Base-by-base conservation (phyloP, 2,797 vertebrate species). In the Scarus forsteni region DNA sequence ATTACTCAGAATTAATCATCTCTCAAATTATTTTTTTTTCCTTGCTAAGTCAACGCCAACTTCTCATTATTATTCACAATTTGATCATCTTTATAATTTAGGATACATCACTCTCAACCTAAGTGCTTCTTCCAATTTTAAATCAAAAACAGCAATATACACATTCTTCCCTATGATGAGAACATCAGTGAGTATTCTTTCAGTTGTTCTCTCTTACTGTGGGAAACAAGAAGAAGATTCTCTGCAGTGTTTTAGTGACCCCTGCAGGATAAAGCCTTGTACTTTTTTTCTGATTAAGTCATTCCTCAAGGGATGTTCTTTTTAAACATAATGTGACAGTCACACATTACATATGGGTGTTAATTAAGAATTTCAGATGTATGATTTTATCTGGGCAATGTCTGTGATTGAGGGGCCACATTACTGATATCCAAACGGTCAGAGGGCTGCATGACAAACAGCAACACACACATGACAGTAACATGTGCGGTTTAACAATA, bases 211-310 rank as follows among this genome's bases (percentile, higher is more conserved):
- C 9, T 68, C 3, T 6, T 27, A 27, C 43, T 60, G 65, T 45
- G 16, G 16, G 45, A 38, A 6, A 16, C 44, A 7, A 1, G 7
- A 55, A 5, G 10, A 27, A 76, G 57, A 38, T 61, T 56, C 72
- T 5, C 64, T 74, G 56, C 56, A 60, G 84, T 74, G 66, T 54
- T 86, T 55, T 85, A 48, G 82, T 66, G 87, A 85, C 88, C 76
- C 84, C 89, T 88, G 70, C 73, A 77, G 88, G 86, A 46, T 53
- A 8, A 66, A 77, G 7, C n/a, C 19, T 1, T 53, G 1, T 42
- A n/a, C 8, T 6, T 59, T 13, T 39, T 55, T 42, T 3, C 56
- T 34, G 19, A 13, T 13, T 57, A 35, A 59, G 51, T 10, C 1
- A 35, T 42, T 34, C 19, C 11, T 12, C 45, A 19, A 38, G 8